phyloP scores from a whole-genome alignment of 2,888 invertebrate species.

The Himalopsyche japonica region DNA sequence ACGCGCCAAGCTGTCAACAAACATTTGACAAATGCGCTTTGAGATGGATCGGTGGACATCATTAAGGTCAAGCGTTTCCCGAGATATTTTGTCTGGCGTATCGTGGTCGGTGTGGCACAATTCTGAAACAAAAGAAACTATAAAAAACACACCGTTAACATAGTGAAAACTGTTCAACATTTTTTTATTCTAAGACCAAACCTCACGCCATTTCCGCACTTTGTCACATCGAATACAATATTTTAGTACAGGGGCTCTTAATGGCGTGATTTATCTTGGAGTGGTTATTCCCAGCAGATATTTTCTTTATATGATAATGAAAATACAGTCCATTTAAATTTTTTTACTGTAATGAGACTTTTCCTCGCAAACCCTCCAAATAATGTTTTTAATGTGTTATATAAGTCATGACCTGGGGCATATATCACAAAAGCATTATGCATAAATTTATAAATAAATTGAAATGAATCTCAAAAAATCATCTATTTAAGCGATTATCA shows the following conservation, averaged over 20 bases:
- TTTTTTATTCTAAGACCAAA: not conserved
- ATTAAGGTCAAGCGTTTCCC: constrained; percentile 23
- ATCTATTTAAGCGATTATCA: too few relatives aligned
- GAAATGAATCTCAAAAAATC: too few relatives aligned
- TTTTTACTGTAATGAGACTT: too few relatives aligned
- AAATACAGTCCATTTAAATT: too few relatives aligned
- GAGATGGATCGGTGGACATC: constrained; percentile 7
- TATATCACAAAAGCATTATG: too few relatives aligned
- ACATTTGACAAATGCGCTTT: constrained; percentile 18
- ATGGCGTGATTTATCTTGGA: not conserved
- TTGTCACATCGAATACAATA: not conserved
- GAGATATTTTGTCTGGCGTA: not conserved
- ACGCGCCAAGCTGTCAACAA: not conserved
- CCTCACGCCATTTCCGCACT: not conserved
- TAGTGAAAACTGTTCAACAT: not conserved
- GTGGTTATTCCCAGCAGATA: too few relatives aligned
- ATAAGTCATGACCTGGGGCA: too few relatives aligned
- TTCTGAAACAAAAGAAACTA: not conserved
- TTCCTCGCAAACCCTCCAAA: too few relatives aligned
- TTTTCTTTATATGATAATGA: too few relatives aligned
- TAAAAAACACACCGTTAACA: not conserved
- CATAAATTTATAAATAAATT: too few relatives aligned
- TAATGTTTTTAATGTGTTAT: too few relatives aligned
- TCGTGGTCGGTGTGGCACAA: not conserved
- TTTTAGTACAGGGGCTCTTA: not conserved